Conservation (phyloP, 2,888 invertebrate genomes). For the Reticulitermes lucifugus region DNA sequence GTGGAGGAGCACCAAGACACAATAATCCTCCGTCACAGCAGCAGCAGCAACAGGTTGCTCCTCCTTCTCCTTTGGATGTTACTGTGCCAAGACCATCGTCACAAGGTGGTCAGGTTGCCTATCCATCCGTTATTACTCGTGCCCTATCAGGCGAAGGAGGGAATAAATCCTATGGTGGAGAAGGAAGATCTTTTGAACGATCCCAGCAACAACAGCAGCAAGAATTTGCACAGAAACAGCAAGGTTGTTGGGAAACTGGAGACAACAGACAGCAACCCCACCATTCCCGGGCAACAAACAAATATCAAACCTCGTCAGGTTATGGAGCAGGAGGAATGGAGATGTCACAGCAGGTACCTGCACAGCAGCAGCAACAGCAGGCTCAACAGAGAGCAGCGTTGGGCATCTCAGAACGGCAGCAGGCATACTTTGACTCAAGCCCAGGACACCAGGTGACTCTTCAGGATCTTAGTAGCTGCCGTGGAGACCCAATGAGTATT, state of each 20-base stretch:
- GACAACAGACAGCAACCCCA: conserved; percentile 59
- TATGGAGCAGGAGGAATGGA: conserved; percentile 60
- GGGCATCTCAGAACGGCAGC: conserved; percentile 69
- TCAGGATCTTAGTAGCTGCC: conserved; percentile 79
- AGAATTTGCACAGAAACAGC: conserved; percentile 61
- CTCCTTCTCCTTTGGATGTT: conserved; percentile 78
- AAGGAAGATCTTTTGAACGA: conserved; percentile 60
- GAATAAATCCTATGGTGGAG: conserved; percentile 34
- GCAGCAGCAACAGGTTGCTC: conserved; percentile 66
- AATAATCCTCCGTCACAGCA: conserved; percentile 59
- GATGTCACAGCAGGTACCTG: conserved; percentile 65
- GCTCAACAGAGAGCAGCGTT: conserved; percentile 64
- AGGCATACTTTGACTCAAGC: conserved; percentile 74
- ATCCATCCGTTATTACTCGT: conserved; percentile 86
- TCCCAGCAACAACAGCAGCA: conserved; percentile 56
- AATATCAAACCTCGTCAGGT: conserved; percentile 40
- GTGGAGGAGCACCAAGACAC: conserved; percentile 55
- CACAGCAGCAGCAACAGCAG: conserved; percentile 63
- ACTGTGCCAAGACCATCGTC: conserved; percentile 74
- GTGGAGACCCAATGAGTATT: conserved; percentile 81
- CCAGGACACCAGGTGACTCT: conserved; percentile 70
- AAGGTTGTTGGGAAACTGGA: conserved; percentile 62
- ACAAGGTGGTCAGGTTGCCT: conserved; percentile 73
- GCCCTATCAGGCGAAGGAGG: conserved; percentile 60
- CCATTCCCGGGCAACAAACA: conserved; percentile 51